These are phyloP conservation scores for Gnathonemus longibarbis DNA, from an alignment of 2,113 vertebrate genomes.

Conservation along the genomic window DNA sequence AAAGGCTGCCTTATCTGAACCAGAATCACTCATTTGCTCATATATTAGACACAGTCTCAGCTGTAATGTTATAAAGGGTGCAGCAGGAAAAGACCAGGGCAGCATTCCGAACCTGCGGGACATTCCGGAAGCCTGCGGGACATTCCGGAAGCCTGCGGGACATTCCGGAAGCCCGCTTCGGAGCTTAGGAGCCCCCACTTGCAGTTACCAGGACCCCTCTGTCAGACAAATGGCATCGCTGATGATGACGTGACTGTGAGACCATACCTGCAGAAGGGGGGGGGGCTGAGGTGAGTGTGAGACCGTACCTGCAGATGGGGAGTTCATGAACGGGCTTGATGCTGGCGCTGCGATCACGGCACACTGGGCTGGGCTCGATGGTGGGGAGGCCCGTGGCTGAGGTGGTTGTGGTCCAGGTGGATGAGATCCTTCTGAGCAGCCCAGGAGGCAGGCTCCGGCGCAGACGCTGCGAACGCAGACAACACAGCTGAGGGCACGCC, in stretches of 20 bases:
- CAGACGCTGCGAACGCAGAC: slow-evolving; percentile 65
- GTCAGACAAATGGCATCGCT: neutral
- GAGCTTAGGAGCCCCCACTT: neutral
- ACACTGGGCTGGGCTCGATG: slow-evolving; percentile 78
- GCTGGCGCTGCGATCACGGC: slow-evolving; percentile 80
- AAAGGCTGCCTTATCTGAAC: neutral
- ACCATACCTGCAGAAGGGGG: neutral
- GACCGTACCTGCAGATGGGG: slow-evolving; percentile 55
- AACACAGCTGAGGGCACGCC: neutral
- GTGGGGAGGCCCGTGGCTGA: slow-evolving; percentile 88
- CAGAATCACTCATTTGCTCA: neutral
- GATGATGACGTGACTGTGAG: too few species aligned
- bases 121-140: neutral
- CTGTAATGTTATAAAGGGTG: neutral
- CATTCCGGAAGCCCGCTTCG: neutral
- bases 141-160: neutral
- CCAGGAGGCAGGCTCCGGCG: slow-evolving; percentile 80
- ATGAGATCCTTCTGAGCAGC: slow-evolving; percentile 79
- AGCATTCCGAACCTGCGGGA: neutral
- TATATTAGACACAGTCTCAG: neutral
- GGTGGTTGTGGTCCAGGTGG: slow-evolving; percentile 91
- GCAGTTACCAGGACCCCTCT: neutral
- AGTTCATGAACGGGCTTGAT: slow-evolving; percentile 68
- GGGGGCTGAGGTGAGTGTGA: neutral
- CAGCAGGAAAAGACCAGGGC: neutral